Evolutionary conservation across 2,797 vertebrate genomes (phyloP), one percentile per base, ranked within the genome.

Genomic region (Psittacula echo): DNA sequence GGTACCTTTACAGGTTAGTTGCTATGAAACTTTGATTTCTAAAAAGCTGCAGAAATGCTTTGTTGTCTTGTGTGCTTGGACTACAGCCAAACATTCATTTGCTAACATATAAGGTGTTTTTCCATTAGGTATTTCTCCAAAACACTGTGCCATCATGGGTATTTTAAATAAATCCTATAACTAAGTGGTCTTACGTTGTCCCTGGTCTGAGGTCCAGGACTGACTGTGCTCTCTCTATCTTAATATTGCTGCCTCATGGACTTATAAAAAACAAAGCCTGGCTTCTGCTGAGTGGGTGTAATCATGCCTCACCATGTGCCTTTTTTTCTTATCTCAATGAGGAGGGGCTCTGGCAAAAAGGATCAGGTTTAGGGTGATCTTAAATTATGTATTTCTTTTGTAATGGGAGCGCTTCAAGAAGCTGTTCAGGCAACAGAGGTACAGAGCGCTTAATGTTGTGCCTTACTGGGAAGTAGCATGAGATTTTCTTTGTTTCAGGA

Each of bases 271-370:
- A 11, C 48, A 65, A 87, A 67, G 9, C 42, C 53, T 79, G 75
- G 18, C 32, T 91, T 79, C 60, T 95, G 54, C n/a, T 61, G 54
- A 41, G 51, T 16, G 20, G 48, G 11, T 54, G 58, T 60, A 65
- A n/a, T 66, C 2, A 0, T 77, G 76, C 56, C 65, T 61, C 90
- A 37, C 45, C 24, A 4, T 0, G 3, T 0, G 2, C 44, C 13
- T 87, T 65, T 89, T 71, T 50, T n/a, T 56, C 54, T 56, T 20
- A n/a, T 17, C 50, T 50, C 18, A 66, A 0, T 16, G 41, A 50
- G 11, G 1, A 1, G 30, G 30, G 15, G 7, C 15, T 72, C 23
- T 76, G 45, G 29, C 51, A 73, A 67, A 77, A 88, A 60, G 34
- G 44, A 60, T 86, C 30, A 8, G 13, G 19, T 60, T 54, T 80